Evolutionary conservation across 2,113 vertebrate species (phyloP).

Genomic region (Gadus chalcogrammus): DNA sequence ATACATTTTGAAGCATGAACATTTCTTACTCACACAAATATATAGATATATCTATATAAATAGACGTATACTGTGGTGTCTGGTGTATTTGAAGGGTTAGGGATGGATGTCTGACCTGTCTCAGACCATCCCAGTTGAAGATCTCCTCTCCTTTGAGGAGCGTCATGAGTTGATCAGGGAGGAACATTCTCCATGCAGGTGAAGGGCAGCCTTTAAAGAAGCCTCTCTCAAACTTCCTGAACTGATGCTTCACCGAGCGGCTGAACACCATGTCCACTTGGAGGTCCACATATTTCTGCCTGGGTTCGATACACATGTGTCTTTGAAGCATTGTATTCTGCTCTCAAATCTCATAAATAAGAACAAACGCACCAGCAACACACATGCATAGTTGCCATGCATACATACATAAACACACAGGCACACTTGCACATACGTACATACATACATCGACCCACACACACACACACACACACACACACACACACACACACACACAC

Average conservation of each 20-base stretch:
- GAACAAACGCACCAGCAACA: too few relatives aligned
- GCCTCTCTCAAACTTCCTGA: constrained; percentile 55
- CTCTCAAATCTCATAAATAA: neutral
- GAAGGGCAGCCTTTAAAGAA: constrained; percentile 62
- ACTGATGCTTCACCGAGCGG: constrained; percentile 53
- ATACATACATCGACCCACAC: neutral
- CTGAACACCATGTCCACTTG: constrained; percentile 62
- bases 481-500: neutral
- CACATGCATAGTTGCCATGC: too few relatives aligned
- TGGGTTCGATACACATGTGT: constrained; percentile 11
- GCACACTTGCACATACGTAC: too few relatives aligned
- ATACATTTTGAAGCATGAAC: neutral
- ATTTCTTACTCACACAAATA: too few relatives aligned
- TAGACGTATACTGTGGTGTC: too few relatives aligned
- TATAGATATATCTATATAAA: too few relatives aligned
- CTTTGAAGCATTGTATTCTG: neutral
- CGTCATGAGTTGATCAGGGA: constrained; percentile 56
- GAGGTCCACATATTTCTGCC: constrained; percentile 64
- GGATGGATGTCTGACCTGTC: constrained; percentile 33
- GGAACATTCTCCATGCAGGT: constrained; percentile 54
- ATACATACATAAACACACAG: too few relatives aligned
- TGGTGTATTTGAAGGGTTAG: neutral
- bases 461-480: neutral
- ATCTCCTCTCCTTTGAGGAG: constrained; percentile 48
- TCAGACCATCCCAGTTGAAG: constrained; percentile 59